Conservation (phyloP, 35 echinoderm and acorn worm genomes). For the Amphiura filiformis region DNA sequence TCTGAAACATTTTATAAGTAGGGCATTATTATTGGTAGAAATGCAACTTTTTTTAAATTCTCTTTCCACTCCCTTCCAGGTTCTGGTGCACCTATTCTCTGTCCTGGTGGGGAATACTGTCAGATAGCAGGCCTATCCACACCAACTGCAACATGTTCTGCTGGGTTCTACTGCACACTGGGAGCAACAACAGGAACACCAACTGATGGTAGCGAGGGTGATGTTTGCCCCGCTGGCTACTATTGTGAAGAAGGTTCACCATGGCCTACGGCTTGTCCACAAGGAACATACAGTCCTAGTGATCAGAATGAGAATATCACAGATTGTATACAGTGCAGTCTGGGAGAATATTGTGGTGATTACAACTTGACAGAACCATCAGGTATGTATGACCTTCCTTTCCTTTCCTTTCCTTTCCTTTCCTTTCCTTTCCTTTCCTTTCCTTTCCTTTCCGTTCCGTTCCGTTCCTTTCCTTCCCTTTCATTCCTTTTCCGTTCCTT, state of each 20-base stretch:
- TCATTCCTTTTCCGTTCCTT: too few species aligned
- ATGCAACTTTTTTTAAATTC: too few species aligned
- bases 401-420: too few species aligned
- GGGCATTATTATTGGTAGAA: too few species aligned
- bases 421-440: too few species aligned
- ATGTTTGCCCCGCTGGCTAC: conserved; percentile 84
- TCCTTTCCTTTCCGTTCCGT: too few species aligned
- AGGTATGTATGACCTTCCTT: conserved; percentile 61
- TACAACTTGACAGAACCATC: conserved; percentile 84
- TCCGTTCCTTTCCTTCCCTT: too few species aligned
- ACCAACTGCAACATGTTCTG: conserved; percentile 64
- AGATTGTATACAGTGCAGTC: conserved; percentile 71
- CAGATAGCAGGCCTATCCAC: conserved; percentile 58
- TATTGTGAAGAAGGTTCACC: conserved; percentile 84
- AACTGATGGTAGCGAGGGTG: conserved; percentile 65
- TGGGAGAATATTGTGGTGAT: conserved; percentile 91
- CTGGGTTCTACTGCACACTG: conserved; percentile 90
- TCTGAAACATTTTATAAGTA: too few species aligned
- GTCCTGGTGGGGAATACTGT: conserved; percentile 85
- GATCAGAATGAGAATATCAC: conserved; percentile 71
- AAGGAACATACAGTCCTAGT: conserved; percentile 76
- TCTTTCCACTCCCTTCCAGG: too few species aligned
- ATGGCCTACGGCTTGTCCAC: conserved; percentile 63
- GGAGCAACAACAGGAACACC: conserved; percentile 71
- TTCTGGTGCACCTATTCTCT: conserved; percentile 70